Evolutionary conservation across 2,888 invertebrate species (phyloP).

Genomic region (Melieria picta): DNA sequence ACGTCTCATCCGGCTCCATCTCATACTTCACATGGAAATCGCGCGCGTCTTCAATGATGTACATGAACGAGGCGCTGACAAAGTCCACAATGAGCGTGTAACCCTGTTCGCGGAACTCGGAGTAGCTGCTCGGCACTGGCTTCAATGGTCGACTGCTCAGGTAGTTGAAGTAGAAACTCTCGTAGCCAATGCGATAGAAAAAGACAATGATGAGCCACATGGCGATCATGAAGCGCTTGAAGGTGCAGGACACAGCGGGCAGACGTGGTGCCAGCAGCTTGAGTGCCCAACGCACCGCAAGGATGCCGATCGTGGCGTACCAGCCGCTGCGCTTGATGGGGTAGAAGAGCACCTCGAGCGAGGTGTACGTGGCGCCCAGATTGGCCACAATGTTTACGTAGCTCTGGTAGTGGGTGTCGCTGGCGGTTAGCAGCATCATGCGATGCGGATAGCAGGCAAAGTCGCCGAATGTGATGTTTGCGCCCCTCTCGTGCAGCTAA

Average conservation of each 20-base stretch:
- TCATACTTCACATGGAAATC: no score
- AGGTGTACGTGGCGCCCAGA: conserved; percentile 28
- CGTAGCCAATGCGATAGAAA: conserved; percentile 2
- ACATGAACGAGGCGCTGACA: neutral
- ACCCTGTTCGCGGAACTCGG: neutral
- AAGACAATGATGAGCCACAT: neutral
- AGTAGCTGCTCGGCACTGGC: neutral
- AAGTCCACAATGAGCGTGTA: neutral
- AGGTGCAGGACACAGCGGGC: neutral
- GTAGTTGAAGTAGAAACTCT: neutral
- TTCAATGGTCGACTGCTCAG: neutral
- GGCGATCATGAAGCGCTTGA: neutral
- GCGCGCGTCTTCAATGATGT: no score
- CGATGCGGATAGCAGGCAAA: neutral
- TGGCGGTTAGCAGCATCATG: neutral
- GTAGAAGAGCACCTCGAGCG: conserved; percentile 30
- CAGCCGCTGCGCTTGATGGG: neutral
- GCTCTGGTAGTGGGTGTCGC: neutral
- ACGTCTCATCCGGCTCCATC: neutral
- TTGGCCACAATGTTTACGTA: conserved; percentile 35
- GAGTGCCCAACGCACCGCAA: no score
- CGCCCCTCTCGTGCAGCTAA: conserved; percentile 42
- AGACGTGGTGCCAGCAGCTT: neutral
- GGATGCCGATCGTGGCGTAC: no score
- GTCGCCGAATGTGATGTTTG: conserved; percentile 39